Conservation (phyloP, 2,797 vertebrate genomes). For the Falco columbarius region DNA sequence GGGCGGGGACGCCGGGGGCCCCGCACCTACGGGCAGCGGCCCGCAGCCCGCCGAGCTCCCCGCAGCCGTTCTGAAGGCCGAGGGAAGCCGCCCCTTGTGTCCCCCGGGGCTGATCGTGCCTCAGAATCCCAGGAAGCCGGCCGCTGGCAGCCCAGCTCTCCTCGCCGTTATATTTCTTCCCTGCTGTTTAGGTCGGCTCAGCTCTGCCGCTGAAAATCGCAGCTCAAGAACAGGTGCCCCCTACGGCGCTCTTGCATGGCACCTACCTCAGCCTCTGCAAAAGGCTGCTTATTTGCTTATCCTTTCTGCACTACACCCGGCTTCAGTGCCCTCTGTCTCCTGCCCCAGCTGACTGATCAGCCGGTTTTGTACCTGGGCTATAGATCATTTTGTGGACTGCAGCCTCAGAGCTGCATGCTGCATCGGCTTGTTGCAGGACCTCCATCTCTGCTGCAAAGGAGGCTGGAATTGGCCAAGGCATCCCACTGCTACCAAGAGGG, state of each 20-base stretch:
- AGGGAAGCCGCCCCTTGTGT: not conserved
- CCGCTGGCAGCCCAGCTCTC: not conserved
- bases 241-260: not conserved
- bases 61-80: rapidly evolving
- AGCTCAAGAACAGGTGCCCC: not conserved
- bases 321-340: not conserved
- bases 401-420: not conserved
- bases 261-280: not conserved
- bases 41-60: no score
- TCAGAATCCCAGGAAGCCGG: not conserved
- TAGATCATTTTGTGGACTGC: not conserved
- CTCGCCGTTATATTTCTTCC: no score
- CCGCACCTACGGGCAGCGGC: no score
- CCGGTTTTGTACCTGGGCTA: not conserved
- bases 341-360: not conserved
- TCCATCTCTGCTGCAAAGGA: not conserved
- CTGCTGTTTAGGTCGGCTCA: not conserved
- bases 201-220: not conserved
- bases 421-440: no score
- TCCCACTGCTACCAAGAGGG: not conserved
- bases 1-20: not conserved
- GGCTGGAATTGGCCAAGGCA: not conserved
- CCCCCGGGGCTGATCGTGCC: rapidly evolving
- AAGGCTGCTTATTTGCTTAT: not conserved
- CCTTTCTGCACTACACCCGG: rapidly evolving